Evolutionary conservation across 2,797 vertebrate species (phyloP).

Genomic region (Pipistrellus nathusii): DNA sequence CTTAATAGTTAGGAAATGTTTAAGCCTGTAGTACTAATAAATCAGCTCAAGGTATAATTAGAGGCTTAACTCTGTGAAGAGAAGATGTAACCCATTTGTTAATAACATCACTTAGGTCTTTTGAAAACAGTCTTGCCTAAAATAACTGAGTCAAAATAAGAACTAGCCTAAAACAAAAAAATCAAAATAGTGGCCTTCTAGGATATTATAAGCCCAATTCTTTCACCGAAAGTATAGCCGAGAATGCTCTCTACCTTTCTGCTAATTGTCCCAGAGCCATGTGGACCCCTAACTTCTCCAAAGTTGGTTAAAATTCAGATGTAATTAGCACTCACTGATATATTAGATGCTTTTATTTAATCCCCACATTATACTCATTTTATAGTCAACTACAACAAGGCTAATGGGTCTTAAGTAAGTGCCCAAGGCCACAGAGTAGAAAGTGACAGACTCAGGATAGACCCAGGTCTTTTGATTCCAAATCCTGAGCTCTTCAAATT

Average conservation of each 20-base stretch:
- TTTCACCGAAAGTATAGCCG: constrained; percentile 21
- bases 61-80: constrained; percentile 78
- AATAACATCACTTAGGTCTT: constrained; percentile 80
- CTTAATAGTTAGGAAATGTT: constrained; percentile 82
- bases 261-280: constrained; percentile 25
- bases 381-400: not conserved
- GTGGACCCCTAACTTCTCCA: not conserved
- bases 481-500: not conserved
- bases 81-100: constrained; percentile 80
- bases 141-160: constrained; percentile 78
- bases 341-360: constrained; percentile 34
- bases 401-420: not conserved
- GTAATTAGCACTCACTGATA: not conserved
- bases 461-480: not conserved
- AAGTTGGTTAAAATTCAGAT: constrained; percentile 55
- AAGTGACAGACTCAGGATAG: not conserved
- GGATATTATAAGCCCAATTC: constrained; percentile 49
- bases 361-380: not conserved
- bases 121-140: constrained; percentile 76
- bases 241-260: constrained; percentile 34
- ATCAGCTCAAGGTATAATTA: constrained; percentile 82
- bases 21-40: constrained; percentile 82
- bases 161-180: constrained; percentile 77
- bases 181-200: constrained; percentile 73
- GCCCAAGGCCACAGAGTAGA: not conserved